Conservation (phyloP, 1,140 invertebrate species). For the Antheraea pernyi region DNA sequence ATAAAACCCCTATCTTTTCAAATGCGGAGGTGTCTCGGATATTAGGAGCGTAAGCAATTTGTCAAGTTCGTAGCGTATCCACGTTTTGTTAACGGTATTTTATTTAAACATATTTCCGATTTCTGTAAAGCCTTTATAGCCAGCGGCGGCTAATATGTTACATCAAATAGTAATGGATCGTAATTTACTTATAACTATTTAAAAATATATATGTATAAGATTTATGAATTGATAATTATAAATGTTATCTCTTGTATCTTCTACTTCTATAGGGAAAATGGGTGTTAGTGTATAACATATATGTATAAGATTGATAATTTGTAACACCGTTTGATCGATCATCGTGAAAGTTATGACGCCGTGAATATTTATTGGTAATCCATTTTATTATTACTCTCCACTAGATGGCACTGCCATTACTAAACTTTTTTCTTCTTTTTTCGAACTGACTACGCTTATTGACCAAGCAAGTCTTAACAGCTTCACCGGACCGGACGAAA, state of each 20-base stretch:
- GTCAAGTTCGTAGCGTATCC: constrained; percentile 65
- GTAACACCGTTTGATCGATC: no score
- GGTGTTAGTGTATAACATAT: no score
- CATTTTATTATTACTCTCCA: no score
- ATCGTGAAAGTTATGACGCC: no score
- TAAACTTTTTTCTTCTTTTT: no score
- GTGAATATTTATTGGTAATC: no score
- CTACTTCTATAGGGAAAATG: no score
- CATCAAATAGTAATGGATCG: constrained; percentile 6
- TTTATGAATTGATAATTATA: neutral
- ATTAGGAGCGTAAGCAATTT: constrained; percentile 77
- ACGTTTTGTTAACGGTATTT: constrained; percentile 62
- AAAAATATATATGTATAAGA: neutral
- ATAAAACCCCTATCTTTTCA: constrained; percentile 52
- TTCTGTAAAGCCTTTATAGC: constrained; percentile 21
- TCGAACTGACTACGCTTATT: no score
- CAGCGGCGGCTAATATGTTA: constrained; percentile 15
- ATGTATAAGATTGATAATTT: no score
- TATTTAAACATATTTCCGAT: constrained; percentile 21
- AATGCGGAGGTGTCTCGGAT: constrained; percentile 67
- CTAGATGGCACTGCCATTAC: no score
- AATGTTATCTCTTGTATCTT: neutral
- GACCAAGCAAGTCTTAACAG: no score
- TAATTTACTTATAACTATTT: constrained; percentile 5
- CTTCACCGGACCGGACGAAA: no score